Conservation (phyloP, 2,113 vertebrate species). For the Gopherus flavomarginatus region DNA sequence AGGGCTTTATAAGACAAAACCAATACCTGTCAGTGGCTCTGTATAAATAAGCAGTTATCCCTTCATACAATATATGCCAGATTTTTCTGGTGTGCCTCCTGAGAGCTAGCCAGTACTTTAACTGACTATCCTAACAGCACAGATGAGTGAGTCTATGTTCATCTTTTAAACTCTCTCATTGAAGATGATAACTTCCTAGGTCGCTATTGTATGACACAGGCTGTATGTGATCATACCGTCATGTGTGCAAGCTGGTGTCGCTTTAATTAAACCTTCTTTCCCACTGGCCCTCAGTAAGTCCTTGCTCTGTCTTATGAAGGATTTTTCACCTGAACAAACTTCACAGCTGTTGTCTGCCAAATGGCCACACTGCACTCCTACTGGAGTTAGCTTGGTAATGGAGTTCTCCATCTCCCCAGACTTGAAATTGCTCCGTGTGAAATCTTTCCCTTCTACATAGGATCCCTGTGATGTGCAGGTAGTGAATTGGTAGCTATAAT, state of each 20-base stretch:
- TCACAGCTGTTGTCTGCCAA: slow-evolving; percentile 49
- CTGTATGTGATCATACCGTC: not conserved
- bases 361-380: not conserved
- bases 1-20: not conserved
- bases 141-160: slow-evolving; percentile 49
- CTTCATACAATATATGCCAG: slow-evolving; percentile 29
- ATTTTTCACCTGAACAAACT: slow-evolving; percentile 1
- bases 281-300: not conserved
- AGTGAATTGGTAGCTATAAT: rapidly evolving
- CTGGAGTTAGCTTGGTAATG: rapidly evolving
- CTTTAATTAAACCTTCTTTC: slow-evolving; percentile 28
- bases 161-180: not conserved
- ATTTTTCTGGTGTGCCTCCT: slow-evolving; percentile 40
- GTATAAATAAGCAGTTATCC: slow-evolving; percentile 28
- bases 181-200: slow-evolving; percentile 25
- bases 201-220: rapidly evolving
- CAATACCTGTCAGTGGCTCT: slow-evolving; percentile 45
- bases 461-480: not conserved
- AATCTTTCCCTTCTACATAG: slow-evolving; percentile 31
- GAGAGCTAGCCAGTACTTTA: slow-evolving; percentile 45
- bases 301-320: not conserved
- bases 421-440: not conserved
- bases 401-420: not conserved
- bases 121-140: not conserved
- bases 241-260: rapidly evolving